Conservation (phyloP, 92 coral and sea anemone genomes). For the Epizoanthus illoricatus region DNA sequence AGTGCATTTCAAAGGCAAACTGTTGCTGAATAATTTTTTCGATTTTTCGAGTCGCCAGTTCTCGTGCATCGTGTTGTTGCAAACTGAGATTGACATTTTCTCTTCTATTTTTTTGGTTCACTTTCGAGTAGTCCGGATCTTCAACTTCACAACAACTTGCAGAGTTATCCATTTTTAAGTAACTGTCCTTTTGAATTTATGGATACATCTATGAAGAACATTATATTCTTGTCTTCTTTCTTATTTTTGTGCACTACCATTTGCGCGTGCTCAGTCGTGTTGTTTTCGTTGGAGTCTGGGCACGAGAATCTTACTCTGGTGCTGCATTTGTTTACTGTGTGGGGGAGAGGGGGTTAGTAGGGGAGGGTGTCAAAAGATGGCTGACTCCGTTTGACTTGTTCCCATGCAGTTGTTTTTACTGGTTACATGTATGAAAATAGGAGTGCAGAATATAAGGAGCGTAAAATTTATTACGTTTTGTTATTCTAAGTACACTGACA, state of each 20-base stretch:
- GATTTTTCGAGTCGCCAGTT: constrained; percentile 74
- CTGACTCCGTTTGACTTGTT: no score
- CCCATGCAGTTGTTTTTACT: no score
- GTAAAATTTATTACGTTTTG: no score
- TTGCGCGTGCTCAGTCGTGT: constrained; percentile 28
- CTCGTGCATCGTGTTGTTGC: constrained; percentile 91
- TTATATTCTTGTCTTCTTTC: no score
- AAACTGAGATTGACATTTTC: constrained; percentile 57
- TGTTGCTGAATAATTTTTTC: constrained; percentile 83
- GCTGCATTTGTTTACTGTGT: not conserved
- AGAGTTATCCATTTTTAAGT: constrained; percentile 10
- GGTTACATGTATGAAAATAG: no score
- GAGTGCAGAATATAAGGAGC: no score
- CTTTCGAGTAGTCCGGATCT: constrained; percentile 85
- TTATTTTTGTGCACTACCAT: not conserved
- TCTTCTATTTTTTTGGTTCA: constrained; percentile 50
- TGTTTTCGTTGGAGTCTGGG: no score
- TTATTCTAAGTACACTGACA: no score
- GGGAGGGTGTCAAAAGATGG: no score
- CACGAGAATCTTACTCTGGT: no score
- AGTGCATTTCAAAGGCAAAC: constrained; percentile 82
- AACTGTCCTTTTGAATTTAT: not conserved
- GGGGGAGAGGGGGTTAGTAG: no score
- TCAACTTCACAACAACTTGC: constrained; percentile 44
- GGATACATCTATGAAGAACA: not conserved